These are phyloP conservation scores for Marmota monax DNA, from an alignment of 2,113 vertebrate species.

Conservation along the genomic window DNA sequence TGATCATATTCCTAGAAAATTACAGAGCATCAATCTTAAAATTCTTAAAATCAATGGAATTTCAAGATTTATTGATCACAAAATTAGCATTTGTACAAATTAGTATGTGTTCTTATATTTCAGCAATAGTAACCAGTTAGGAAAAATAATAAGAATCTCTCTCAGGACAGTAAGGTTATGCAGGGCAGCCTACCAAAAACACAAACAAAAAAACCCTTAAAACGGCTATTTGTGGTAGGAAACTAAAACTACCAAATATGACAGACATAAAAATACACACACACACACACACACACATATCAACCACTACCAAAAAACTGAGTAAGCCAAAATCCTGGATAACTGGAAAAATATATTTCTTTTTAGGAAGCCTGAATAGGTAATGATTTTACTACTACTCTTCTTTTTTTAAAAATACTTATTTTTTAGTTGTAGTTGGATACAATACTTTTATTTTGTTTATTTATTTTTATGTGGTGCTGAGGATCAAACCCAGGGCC, in stretches of 20 bases:
- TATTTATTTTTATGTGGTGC: too few relatives aligned
- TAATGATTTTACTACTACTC: background rate
- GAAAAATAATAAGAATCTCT: background rate
- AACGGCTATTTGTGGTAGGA: background rate
- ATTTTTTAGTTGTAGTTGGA: too few relatives aligned
- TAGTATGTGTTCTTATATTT: background rate
- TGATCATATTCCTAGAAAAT: background rate
- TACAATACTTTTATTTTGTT: too few relatives aligned
- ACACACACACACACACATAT: background rate
- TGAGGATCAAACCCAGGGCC: too few relatives aligned
- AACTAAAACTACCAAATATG: slow-evolving; percentile 1
- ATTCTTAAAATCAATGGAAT: background rate
- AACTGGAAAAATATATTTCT: slow-evolving; percentile 8
- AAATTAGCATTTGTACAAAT: background rate
- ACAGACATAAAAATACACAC: background rate
- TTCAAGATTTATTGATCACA: background rate
- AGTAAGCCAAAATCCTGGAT: background rate
- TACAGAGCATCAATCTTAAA: background rate
- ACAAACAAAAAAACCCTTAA: background rate
- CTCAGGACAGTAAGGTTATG: background rate
- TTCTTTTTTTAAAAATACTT: too few relatives aligned
- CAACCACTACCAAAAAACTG: background rate
- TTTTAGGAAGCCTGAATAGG: background rate
- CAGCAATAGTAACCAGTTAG: background rate
- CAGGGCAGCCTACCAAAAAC: too few relatives aligned